Percentiles rank a stretch among this genome's conserved stretches.
phyloP scores from a whole-genome alignment of 2,113 vertebrate genomes.

The Chauna torquata region DNA sequence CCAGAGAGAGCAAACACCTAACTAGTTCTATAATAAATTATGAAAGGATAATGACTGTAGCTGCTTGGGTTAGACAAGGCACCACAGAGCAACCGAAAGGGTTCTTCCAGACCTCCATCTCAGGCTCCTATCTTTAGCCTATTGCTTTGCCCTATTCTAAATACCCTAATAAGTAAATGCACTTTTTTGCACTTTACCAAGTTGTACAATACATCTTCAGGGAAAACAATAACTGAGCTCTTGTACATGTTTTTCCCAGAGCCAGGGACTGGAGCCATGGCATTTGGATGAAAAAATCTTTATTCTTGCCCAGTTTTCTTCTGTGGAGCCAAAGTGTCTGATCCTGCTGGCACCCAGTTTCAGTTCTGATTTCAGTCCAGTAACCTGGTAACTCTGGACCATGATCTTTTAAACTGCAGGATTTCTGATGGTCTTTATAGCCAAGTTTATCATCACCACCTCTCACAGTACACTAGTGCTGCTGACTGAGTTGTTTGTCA shows the following conservation, averaged over 20 bases:
- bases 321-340: conserved; percentile 67
- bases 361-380: conserved; percentile 45
- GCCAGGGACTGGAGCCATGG: conserved; percentile 59
- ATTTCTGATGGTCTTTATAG: not conserved
- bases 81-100: not conserved
- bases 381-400: conserved; percentile 54
- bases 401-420: conserved; percentile 51
- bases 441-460: conserved; percentile 54
- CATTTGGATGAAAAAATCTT: conserved; percentile 54
- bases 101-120: not conserved
- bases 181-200: conserved; percentile 29
- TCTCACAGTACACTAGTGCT: conserved; percentile 28
- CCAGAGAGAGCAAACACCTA: not conserved
- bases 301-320: conserved; percentile 65
- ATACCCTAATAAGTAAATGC: conserved; percentile 57
- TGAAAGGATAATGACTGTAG: not conserved
- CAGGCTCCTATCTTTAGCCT: conserved; percentile 7
- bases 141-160: not conserved
- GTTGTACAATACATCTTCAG: conserved; percentile 32
- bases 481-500: conserved; percentile 39
- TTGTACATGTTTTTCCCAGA: conserved; percentile 55
- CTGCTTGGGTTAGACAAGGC: not conserved
- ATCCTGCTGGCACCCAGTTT: conserved; percentile 52
- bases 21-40: not conserved
- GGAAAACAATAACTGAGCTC: conserved; percentile 61